Base-by-base conservation (phyloP, 2,888 invertebrate species). In the Troglohyphantes excavatus region DNA sequence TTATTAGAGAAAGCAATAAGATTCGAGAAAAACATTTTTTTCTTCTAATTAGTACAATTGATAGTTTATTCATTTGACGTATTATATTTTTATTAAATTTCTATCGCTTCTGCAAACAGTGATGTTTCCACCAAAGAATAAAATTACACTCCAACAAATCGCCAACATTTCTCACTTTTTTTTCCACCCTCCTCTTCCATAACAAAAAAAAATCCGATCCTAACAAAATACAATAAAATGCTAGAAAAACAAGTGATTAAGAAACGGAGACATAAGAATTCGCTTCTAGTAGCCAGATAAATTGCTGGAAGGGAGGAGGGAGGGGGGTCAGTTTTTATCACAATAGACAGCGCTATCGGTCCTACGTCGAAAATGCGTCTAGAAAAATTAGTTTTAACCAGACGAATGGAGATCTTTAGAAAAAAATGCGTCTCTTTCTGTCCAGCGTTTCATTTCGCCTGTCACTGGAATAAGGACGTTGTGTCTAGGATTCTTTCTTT, bases 361-460 rank as follows among this genome's bases (percentile, higher is more conserved):
- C 39, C 13, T 29, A 43, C 59, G 19, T 19, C 43, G 26, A 72
- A 53, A 72, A 72, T 61, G 11, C 63, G 61, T 61, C 83, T 83
- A 63, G 23, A 43, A 29, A 73, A 83, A 83, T 83, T 83, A 83
- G 83, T 83, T 83, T 61, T 73, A 81, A 81, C 68, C 61, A 70
- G 33, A n/a, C 73, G 61, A 83, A 73, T 82, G 13, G 33, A 83
- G 27, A 65, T 43, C 63, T 2, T 7, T 26, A 19, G 39, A 33
- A 78, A 39, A 59, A 82, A 67, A 17, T 33, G 13, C 11, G 5
- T 76, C 53, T 86, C 26, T 59, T 78, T 78, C 53, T 67, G 19
- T 70, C 53, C 61, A 17, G n/a, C 68, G 63, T 86, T 86, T 86
- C 78, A 76, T 78, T 86, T 86, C 43, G 85, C n/a, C 67, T 86